A percentile compares a stretch with the other conserved stretches of the same genome.
Conservation (phyloP, 2,888 invertebrate genomes). For the Ophonus ardosiacus region DNA sequence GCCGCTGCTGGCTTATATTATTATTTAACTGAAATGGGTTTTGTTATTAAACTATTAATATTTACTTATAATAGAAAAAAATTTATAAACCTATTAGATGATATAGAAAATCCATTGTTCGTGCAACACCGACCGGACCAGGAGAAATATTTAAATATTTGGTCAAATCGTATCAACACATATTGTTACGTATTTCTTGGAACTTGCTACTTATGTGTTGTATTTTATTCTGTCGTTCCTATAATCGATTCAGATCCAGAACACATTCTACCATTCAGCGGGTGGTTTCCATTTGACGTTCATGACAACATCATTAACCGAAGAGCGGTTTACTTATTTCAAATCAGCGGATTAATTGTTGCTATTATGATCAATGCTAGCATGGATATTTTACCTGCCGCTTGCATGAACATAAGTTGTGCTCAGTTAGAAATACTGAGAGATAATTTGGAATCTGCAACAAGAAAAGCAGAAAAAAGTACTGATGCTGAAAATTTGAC, state of each 20-base stretch:
- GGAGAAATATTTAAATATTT: slow-evolving; percentile 58
- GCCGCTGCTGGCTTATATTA: slow-evolving; percentile 66
- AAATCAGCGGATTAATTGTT: slow-evolving; percentile 63
- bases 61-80: slow-evolving; percentile 64
- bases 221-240: slow-evolving; percentile 67
- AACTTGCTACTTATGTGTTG: slow-evolving; percentile 59
- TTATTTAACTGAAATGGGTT: slow-evolving; percentile 66
- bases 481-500: neutral
- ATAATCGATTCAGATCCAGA: slow-evolving; percentile 65
- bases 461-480: neutral
- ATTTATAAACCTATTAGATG: slow-evolving; percentile 63
- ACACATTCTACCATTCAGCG: slow-evolving; percentile 66
- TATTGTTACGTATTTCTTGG: slow-evolving; percentile 60
- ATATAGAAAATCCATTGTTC: slow-evolving; percentile 60
- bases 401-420: slow-evolving; percentile 66
- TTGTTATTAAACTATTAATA: slow-evolving; percentile 66
- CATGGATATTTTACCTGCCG: slow-evolving; percentile 66
- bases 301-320: slow-evolving; percentile 55
- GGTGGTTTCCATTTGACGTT: slow-evolving; percentile 67
- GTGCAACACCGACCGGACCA: slow-evolving; percentile 63
- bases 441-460: slow-evolving; percentile 62
- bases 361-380: slow-evolving; percentile 66
- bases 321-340: slow-evolving; percentile 60
- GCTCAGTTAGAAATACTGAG: slow-evolving; percentile 66
- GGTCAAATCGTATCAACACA: slow-evolving; percentile 53